A percentile compares a stretch with the other conserved stretches of the same genome.
phyloP scores from a whole-genome alignment of 1,140 invertebrate genomes.

The Oscheius sp. region DNA sequence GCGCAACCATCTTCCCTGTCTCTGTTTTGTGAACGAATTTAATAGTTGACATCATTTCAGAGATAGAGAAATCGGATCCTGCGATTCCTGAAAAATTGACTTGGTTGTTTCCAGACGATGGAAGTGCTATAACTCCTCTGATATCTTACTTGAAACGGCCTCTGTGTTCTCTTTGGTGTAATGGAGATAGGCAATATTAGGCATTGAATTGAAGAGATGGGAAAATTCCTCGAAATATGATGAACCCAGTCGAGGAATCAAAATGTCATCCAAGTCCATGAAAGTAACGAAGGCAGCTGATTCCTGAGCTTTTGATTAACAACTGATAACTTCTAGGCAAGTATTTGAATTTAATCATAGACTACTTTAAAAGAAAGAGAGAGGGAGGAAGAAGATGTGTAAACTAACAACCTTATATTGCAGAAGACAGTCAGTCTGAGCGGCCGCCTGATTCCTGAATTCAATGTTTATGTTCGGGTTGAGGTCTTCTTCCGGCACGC shows the following conservation, averaged over 20 bases:
- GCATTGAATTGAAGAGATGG: neutral
- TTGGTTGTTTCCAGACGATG: too few relatives aligned
- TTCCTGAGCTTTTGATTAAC: conserved; percentile 11
- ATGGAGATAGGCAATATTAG: conserved; percentile 9
- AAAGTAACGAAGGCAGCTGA: conserved; percentile 6
- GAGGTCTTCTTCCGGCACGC: conserved; percentile 7
- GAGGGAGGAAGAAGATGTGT: too few relatives aligned
- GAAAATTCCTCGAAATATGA: conserved; percentile 17
- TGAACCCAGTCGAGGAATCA: conserved; percentile 6
- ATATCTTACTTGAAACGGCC: neutral
- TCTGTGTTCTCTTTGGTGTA: conserved; percentile 20
- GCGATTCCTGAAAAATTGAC: conserved; percentile 2
- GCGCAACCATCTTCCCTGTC: conserved; percentile 27
- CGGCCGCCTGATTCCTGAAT: conserved; percentile 30
- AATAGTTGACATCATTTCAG: neutral
- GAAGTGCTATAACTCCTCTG: neutral
- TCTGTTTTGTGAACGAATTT: conserved; percentile 15
- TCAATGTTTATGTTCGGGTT: conserved; percentile 27
- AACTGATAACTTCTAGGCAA: too few relatives aligned
- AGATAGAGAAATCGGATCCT: conserved; percentile 6
- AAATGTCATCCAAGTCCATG: conserved; percentile 24
- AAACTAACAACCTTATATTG: conserved; percentile 18
- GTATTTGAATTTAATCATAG: too few relatives aligned
- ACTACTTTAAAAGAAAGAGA: too few relatives aligned
- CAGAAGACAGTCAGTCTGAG: conserved; percentile 31